Base-by-base conservation (phyloP, 2,888 invertebrate genomes). In the Metacarcinus magister region DNA sequence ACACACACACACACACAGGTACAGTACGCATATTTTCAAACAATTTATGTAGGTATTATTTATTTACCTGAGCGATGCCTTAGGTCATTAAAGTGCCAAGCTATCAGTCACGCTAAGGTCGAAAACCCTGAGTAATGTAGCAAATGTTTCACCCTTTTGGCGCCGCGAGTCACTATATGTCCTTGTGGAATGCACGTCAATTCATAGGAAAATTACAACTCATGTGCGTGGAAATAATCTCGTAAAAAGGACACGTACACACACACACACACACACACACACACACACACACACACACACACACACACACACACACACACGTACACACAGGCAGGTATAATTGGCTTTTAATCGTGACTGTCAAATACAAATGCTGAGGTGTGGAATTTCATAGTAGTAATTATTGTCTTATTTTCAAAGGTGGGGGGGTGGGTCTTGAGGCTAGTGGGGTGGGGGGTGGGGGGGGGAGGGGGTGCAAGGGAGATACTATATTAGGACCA, bases 41-140 rank as follows among this genome's bases (percentile, higher is more conserved):
- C 48, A 19, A 93, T 93, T 46, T 93, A 92, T 54, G n/a, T 19
- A 93, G 19, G 48, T 60, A 93, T 93, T 93, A 93, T 93, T 46
- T 93, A 91, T 43, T 46, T 43, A 91, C 32, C 82, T 13, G 28
- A 4, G 82, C 32, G 8, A 8, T 82, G 28, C 82, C 82, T 28
- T 4, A 32, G 82, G 28, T 32, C 82, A 82, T 82, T n/a, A 82
- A 32, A 82, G 82, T 82, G 82, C 82, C 28, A 82, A 28, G 82
- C 82, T 32, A 82, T 82, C 32, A 5, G 28, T 82, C 82, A 82
- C 82, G 82, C 82, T 82, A 32, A 32, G 82, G 82, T 32, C 82
- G 82, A 82, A 82, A 82, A 82, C 82, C 4, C 10, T 5, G 82
- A 82, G 32, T 82, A 19, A 82, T 82, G 32, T 2, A 19, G 5